Evolutionary conservation across 2,797 vertebrate genomes (phyloP).

Genomic region (Takifugu ocellatus): DNA sequence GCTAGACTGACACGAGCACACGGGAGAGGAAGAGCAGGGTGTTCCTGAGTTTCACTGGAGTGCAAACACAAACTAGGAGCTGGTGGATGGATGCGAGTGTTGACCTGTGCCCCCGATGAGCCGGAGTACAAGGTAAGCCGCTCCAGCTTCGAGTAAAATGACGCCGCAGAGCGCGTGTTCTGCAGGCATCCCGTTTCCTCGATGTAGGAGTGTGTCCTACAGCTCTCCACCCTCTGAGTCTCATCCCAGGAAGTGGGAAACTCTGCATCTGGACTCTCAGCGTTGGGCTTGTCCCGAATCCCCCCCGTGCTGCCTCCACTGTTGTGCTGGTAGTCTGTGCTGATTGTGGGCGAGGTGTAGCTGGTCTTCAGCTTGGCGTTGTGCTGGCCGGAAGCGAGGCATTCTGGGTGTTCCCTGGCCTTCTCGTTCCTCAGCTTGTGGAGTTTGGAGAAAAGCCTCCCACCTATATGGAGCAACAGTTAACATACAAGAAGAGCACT

Average conservation of each 20-base stretch:
- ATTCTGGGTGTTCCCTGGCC: conserved; percentile 75
- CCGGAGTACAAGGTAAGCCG: conserved; percentile 47
- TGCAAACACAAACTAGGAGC: conserved; percentile 68
- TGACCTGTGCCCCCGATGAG: conserved; percentile 39
- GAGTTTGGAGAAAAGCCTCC: conserved; percentile 88
- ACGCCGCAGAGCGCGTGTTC: conserved; percentile 62
- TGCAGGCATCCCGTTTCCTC: conserved; percentile 79
- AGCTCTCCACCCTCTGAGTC: conserved; percentile 74
- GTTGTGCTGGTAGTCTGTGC: conserved; percentile 63
- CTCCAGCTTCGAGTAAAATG: conserved; percentile 56
- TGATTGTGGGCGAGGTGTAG: conserved; percentile 73
- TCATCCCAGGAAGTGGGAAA: conserved; percentile 69
- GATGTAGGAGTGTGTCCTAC: conserved; percentile 76
- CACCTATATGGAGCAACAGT: conserved; percentile 59
- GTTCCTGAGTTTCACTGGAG: conserved; percentile 72
- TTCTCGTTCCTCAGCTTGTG: conserved; percentile 70
- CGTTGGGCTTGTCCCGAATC: conserved; percentile 17
- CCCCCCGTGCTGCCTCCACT: conserved; percentile 4
- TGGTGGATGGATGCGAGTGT: conserved; percentile 59
- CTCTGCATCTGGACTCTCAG: conserved; percentile 59
- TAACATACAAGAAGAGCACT: too few species aligned
- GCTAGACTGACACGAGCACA: conserved; percentile 68
- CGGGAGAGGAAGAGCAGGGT: conserved; percentile 65
- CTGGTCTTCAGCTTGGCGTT: conserved; percentile 75
- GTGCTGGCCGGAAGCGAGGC: conserved; percentile 64